phyloP scores from a whole-genome alignment of 2,888 invertebrate genomes.

The Drosophila nr. perissopoda region DNA sequence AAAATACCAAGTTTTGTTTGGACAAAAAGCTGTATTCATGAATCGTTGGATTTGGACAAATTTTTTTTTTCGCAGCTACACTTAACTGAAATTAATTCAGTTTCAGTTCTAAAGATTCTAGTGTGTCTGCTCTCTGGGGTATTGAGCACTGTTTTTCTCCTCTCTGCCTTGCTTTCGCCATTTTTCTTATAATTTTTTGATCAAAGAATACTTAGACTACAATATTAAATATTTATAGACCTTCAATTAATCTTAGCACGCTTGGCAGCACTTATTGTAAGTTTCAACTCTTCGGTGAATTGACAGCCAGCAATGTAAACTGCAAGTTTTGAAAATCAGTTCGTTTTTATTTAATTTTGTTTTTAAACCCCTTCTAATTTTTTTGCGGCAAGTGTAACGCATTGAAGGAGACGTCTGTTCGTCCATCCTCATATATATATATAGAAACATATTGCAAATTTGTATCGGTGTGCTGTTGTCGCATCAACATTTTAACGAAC shows the following conservation, averaged over 20 bases:
- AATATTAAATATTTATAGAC: conserved; percentile 17
- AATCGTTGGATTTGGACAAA: background rate
- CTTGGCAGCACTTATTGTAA: conserved; percentile 7
- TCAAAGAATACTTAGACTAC: background rate
- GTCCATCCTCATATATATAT: background rate
- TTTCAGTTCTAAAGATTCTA: background rate
- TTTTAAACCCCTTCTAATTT: background rate
- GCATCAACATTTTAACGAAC: conserved; percentile 15
- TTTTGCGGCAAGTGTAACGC: conserved; percentile 1
- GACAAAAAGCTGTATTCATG: background rate
- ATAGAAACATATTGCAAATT: background rate
- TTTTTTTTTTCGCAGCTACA: background rate
- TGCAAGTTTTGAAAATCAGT: background rate
- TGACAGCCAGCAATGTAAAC: conserved; percentile 2
- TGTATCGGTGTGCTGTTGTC: conserved; percentile 13
- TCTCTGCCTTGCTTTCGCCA: background rate
- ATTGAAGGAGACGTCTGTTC: background rate
- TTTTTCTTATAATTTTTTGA: background rate
- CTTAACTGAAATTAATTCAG: background rate
- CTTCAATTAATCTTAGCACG: conserved; percentile 12
- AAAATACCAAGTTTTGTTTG: background rate
- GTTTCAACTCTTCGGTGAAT: background rate
- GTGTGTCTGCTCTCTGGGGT: background rate
- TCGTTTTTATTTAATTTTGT: background rate
- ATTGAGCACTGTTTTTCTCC: background rate